Conservation (phyloP, 2,113 vertebrate species). For the Pteronura brasiliensis region DNA sequence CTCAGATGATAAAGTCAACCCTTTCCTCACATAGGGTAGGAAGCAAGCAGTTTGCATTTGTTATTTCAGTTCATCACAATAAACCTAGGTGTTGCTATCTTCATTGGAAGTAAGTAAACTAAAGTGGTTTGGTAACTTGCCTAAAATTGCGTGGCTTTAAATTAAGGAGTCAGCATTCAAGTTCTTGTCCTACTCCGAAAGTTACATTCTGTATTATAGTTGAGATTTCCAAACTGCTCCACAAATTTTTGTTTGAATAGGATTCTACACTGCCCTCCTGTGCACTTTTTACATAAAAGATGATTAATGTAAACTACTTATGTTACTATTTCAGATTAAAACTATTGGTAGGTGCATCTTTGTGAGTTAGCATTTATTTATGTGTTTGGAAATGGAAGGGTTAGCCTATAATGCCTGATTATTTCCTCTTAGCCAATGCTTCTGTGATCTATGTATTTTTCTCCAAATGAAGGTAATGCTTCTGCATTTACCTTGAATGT, state of each 20-base stretch:
- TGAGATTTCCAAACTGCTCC: neutral
- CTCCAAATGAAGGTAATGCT: neutral
- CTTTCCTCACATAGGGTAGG: neutral
- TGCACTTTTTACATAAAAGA: neutral
- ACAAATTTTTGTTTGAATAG: neutral
- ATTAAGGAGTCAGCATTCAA: neutral
- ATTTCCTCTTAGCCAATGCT: neutral
- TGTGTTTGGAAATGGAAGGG: neutral
- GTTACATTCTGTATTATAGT: neutral
- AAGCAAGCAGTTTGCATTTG: neutral
- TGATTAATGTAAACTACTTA: neutral
- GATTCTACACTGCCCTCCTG: neutral
- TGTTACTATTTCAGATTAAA: conserved; percentile 4
- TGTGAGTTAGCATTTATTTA: neutral
- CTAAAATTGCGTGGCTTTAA: neutral
- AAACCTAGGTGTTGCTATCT: neutral
- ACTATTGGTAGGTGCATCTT: neutral
- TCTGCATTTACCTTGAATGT: neutral
- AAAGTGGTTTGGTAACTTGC: neutral
- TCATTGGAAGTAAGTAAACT: conserved; percentile 4
- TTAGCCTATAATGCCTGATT: neutral
- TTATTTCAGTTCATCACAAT: neutral
- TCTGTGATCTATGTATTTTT: neutral
- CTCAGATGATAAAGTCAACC: neutral
- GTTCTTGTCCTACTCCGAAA: neutral